Base-by-base conservation (phyloP, 2,888 invertebrate genomes). In the Cyrtodaria siliqua region DNA sequence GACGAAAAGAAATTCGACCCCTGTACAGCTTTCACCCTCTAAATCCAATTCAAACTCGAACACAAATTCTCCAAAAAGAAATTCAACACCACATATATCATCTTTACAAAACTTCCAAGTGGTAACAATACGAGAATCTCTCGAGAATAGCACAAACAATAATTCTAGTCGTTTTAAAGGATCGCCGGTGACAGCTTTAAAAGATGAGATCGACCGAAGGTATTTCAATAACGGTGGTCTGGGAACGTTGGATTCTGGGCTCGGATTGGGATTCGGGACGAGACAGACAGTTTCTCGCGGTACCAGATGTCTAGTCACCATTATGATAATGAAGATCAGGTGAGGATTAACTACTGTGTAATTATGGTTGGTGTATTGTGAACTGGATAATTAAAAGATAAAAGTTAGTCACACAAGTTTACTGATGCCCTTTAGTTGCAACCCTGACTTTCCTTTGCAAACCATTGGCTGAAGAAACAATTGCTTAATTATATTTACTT, bases 151-250 rank as follows among this genome's bases (percentile, higher is more conserved):
- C 74, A 77, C 80, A 52, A 33, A 33, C 33, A 86, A 81, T 63
- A 85, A 81, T 77, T 79, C 84, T 16, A 80, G 75, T 55, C 81
- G 87, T 64, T 83, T 84, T 67, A 88, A 88, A 78, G 92, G 91
- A 14, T 92, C 92, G 2, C 92, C 92, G 2, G 92, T 92, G 56
- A 90, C 89, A n/a, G 89, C 91, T 9, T 77, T 92, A 29, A 92
- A 92, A 68, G 91, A 92, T 59, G 90, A 90, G 61, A 92, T 92
- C 20, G 92, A 92, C 75, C 63, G 83, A n/a, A 76, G 90, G 47
- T 33, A 33, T 33, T 91, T 84, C 52, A 79, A 79, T 26, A 86
- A 85, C 59, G 86, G 85, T 29, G 77, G 77, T n/a, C 57, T 72
- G 0, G 77, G 76, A 23, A 73, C 79, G 12, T 49, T 79, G 47